These are phyloP conservation scores for Potamilus streckersoni DNA, from an alignment of 1,140 invertebrate genomes.

Conservation along the genomic window DNA sequence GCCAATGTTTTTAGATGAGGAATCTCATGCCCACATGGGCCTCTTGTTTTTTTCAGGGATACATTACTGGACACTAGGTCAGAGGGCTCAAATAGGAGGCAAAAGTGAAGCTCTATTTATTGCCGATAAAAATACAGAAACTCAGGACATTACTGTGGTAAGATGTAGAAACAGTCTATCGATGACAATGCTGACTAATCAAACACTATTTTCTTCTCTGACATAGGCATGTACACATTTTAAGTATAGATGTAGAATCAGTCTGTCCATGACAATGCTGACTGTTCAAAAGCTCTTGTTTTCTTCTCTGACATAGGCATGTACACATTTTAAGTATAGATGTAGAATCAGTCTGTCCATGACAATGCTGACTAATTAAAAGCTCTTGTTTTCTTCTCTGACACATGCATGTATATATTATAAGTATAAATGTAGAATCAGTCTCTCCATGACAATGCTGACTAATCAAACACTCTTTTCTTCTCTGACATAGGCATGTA, in stretches of 20 bases:
- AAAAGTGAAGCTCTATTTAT: slow-evolving; percentile 77
- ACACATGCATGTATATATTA: too few species aligned
- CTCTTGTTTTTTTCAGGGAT: slow-evolving; percentile 67
- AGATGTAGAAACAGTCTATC: slow-evolving; percentile 49
- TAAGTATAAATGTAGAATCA: not conserved
- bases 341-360: not conserved
- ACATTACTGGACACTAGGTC: slow-evolving; percentile 93
- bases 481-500: not conserved
- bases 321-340: too few species aligned
- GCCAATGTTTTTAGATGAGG: too few species aligned
- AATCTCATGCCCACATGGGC: not conserved
- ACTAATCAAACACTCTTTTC: not conserved
- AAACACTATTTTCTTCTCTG: too few species aligned
- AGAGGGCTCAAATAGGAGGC: slow-evolving; percentile 73
- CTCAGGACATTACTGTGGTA: slow-evolving; percentile 86
- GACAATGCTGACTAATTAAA: not conserved
- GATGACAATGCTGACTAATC: too few species aligned
- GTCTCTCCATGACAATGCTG: not conserved
- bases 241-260: not conserved
- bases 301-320: not conserved
- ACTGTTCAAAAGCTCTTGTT: not conserved
- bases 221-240: too few species aligned
- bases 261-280: not conserved
- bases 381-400: too few species aligned
- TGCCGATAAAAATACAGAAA: slow-evolving; percentile 76